Base-by-base conservation (phyloP, 2,888 invertebrate genomes). In the Neocrepidodera transversa region DNA sequence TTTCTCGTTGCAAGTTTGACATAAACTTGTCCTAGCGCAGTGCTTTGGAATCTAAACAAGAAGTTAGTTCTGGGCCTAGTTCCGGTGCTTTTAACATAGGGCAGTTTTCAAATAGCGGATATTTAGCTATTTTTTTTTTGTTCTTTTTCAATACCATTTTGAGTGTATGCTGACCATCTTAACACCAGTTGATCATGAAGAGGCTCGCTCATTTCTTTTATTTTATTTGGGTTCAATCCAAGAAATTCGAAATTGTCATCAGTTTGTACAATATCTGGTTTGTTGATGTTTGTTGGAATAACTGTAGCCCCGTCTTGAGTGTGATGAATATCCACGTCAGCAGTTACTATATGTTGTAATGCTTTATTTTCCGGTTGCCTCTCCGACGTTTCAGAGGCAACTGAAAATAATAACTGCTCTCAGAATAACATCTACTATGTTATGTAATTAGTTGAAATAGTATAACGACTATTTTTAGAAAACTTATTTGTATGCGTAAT, bases 11-110 rank as follows among this genome's bases (percentile, higher is more conserved):
- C 17, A 57, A 28, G 11, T 58, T 16, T 14, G 20, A 20, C 6
- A 60, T n/a, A 30, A 60, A 60, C 17, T 42, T 32, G 26, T 60
- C 38, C 14, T 60, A 49, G 7, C 55, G 32, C 18, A 47, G 23
- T 2, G 35, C 20, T 35, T 28, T 18, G 7, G 20, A 13, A n/a
- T 42, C n/a, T 13, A 56, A 2, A 36, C 51, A 56, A 23, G 13
- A 23, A 14, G 30, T 23, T 32, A 52, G 28, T 48, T 56, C 56
- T 1, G 35, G 35, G 14, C 50, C 50, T 6, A 60, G 17, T 28
- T 60, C 23, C 8, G 60, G 60, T 18, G 56, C 14, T 16, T 28
- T 32, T 28, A 60, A 20, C 6, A 48, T 11, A 8, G 40, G 11
- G 36, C 56, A 60, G 23, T 57, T 52, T 26, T 47, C 35, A 10